phyloP scores from a whole-genome alignment of 2,888 invertebrate species.

The Eilema griseolum region DNA sequence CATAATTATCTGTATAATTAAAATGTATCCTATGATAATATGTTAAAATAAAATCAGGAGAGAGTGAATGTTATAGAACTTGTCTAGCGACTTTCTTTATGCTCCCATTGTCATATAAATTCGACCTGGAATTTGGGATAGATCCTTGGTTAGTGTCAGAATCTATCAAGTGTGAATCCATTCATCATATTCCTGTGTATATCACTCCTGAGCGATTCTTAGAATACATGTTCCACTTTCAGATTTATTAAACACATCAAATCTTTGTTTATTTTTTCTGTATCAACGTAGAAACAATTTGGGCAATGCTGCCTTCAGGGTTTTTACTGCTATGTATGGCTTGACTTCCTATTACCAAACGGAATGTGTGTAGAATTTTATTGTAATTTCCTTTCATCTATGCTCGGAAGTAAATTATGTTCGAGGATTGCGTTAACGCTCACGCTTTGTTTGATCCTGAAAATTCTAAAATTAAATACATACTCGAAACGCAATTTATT shows the following conservation, averaged over 20 bases:
- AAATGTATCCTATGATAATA: too few relatives aligned
- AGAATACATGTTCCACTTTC: conserved; percentile 24
- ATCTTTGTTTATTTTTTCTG: conserved; percentile 33
- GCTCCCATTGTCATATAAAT: conserved; percentile 28
- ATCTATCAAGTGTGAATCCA: too few relatives aligned
- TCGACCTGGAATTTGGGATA: too few relatives aligned
- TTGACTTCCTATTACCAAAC: conserved; percentile 34
- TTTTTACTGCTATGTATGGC: conserved; percentile 17
- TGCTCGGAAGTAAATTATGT: conserved; percentile 23
- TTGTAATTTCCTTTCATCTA: conserved; percentile 30
- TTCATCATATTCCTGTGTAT: conserved; percentile 34
- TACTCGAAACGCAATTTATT: background rate
- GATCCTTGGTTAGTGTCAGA: too few relatives aligned
- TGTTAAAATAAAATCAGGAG: too few relatives aligned
- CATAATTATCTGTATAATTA: too few relatives aligned
- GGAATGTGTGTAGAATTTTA: conserved; percentile 28
- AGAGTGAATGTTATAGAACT: too few relatives aligned
- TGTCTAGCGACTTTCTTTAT: conserved; percentile 34
- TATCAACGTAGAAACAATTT: conserved; percentile 39
- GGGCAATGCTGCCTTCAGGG: conserved; percentile 35
- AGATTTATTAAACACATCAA: conserved; percentile 20
- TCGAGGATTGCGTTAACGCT: conserved; percentile 13
- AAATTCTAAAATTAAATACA: background rate
- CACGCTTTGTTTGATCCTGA: conserved; percentile 11
- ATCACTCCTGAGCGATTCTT: conserved; percentile 36